Conservation (phyloP, 2,113 vertebrate species). For the Labeo catla region DNA sequence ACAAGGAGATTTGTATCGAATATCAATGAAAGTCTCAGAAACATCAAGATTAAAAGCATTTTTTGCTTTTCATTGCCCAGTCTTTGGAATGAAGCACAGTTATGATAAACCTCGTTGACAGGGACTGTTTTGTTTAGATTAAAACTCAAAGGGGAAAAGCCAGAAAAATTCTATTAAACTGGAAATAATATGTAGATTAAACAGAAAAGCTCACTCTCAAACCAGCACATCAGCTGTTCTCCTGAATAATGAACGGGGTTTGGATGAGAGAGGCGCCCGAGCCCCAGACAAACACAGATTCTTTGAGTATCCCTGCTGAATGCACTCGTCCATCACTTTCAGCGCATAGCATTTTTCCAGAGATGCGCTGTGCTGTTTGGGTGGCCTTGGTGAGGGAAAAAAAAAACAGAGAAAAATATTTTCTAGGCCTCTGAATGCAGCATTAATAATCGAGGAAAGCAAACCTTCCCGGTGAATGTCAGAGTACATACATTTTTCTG, state of each 20-base stretch:
- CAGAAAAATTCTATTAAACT: background rate
- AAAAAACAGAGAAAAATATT: background rate
- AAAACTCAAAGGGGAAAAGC: background rate
- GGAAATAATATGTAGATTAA: slow-evolving; percentile 45
- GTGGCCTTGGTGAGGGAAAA: background rate
- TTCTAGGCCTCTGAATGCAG: background rate
- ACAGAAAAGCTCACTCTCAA: slow-evolving; percentile 25
- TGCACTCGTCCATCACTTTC: slow-evolving; percentile 4
- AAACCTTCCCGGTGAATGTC: slow-evolving; percentile 19
- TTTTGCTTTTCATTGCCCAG: background rate
- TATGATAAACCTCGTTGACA: slow-evolving; percentile 14
- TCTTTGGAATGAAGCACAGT: background rate
- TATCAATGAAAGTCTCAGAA: background rate
- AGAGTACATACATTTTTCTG: slow-evolving; percentile 10
- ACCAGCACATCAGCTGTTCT: slow-evolving; percentile 34
- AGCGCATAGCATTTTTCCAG: background rate
- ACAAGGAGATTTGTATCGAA: background rate
- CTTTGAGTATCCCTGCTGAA: slow-evolving; percentile 1
- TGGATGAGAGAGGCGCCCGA: background rate
- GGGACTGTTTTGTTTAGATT: background rate
- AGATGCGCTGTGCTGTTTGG: background rate
- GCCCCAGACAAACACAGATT: background rate
- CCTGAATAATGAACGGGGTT: background rate
- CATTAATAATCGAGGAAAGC: background rate
- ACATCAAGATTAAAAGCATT: background rate